Percentiles rank a stretch among this genome's conserved stretches.
Conservation (phyloP, 2,113 vertebrate genomes). For the Boleophthalmus pectinirostris region DNA sequence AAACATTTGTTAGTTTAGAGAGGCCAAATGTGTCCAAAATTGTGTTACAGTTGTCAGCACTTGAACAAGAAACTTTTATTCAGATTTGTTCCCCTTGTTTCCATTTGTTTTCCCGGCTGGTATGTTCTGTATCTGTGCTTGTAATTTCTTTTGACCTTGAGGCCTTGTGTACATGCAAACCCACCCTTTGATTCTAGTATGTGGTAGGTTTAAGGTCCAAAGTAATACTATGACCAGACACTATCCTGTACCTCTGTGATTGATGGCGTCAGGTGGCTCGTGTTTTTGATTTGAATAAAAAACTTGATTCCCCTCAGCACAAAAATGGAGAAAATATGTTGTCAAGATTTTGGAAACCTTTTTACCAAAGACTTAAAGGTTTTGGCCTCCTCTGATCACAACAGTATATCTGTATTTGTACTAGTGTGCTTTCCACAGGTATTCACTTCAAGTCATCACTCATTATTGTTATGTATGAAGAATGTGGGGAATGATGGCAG, state of each 20-base stretch:
- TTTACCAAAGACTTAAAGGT: slow-evolving; percentile 90
- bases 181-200: slow-evolving; percentile 16
- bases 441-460: slow-evolving; percentile 1
- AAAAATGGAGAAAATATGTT: slow-evolving; percentile 46
- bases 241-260: slow-evolving; percentile 24
- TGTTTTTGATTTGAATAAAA: slow-evolving; percentile 31
- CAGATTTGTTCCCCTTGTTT: too few species aligned
- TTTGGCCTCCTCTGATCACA: slow-evolving; percentile 38
- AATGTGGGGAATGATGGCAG: slow-evolving; percentile 1
- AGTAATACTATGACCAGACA: background rate
- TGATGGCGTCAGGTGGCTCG: slow-evolving; percentile 52
- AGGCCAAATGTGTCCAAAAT: background rate
- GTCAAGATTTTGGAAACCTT: slow-evolving; percentile 25
- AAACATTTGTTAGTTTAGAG: background rate
- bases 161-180: slow-evolving; percentile 56
- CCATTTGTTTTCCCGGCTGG: background rate
- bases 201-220: slow-evolving; percentile 23
- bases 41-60: too few species aligned
- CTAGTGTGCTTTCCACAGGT: background rate
- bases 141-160: slow-evolving; percentile 9
- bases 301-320: slow-evolving; percentile 69
- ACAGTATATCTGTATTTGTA: slow-evolving; percentile 6
- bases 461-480: background rate
- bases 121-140: slow-evolving; percentile 15
- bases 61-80: too few species aligned